Evolutionary conservation across 2,113 vertebrate species (phyloP), one percentile per base, ranked within the genome.

Genomic region (Erinaceus europaeus): DNA sequence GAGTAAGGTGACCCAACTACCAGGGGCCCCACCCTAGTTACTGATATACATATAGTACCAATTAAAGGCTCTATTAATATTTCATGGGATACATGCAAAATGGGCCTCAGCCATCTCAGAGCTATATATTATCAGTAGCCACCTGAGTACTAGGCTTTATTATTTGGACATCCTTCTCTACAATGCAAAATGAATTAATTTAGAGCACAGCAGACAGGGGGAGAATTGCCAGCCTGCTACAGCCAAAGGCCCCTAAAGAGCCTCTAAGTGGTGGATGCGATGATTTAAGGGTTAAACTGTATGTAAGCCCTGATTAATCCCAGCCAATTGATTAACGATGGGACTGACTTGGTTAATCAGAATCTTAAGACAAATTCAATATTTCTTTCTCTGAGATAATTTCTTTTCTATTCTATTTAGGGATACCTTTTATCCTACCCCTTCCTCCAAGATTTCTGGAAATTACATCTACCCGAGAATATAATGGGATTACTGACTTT

Each of bases 371-470:
- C 12, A 11, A n/a, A 52, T 17, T 57, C 36, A 34, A 17, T 27
- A 40, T 59, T 92, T 72, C 52, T 48, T 61, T 78, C 59, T 25
- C 52, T 87, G 36, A 57, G 84, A 38, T 80, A 36, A 81, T 69
- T 73, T 65, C 34, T 52, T 79, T 78, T 44, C 62, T 76, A 3
- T 75, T 46, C 89, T 74, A 6, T 18, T 76, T 65, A 55, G 86
- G 59, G 65, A 65, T 59, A 78, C 27, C 55, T 48, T n/a, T 32
- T 18, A 50, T 65, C 53, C 32, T 44, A 46, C 53, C 38, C 29
- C 76, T 71, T 17, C 25, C 62, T 55, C 50, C n/a, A 55, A 65
- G 27, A 69, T 25, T 53, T 91, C 64, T 86, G 38, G 61, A 79
- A 71, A 40, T 46, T 25, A 64, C 29, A 84, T 82, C 83, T 69